A percentile compares a stretch with the other conserved stretches of the same genome.
Evolutionary conservation across 2,113 vertebrate genomes (phyloP).

Genomic region (Sula dactylatra): DNA sequence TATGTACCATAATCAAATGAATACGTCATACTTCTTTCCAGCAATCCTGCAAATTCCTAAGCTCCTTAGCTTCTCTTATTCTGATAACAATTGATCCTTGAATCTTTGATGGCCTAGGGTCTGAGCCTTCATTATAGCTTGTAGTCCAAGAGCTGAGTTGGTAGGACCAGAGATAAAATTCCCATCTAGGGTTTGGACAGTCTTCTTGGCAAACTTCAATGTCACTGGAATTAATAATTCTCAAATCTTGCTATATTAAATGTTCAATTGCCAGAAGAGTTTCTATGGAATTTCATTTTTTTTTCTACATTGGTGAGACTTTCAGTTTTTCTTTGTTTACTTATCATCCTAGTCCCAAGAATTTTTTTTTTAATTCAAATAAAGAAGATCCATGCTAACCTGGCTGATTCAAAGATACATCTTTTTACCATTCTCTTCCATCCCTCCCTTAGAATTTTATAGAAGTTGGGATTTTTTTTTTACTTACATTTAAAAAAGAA

Average conservation of each 20-base stretch:
- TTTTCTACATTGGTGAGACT: neutral
- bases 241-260: neutral
- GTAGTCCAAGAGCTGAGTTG: neutral
- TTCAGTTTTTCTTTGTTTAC: neutral
- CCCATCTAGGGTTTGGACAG: neutral
- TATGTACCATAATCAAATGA: neutral
- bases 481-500: neutral
- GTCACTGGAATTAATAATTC: neutral
- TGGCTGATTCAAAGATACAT: neutral
- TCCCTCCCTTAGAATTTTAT: neutral
- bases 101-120: neutral
- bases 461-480: neutral
- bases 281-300: neutral
- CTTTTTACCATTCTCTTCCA: neutral
- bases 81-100: neutral
- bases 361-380: neutral
- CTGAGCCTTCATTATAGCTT: neutral
- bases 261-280: neutral
- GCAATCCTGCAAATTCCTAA: neutral
- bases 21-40: neutral
- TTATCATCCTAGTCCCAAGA: neutral
- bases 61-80: neutral
- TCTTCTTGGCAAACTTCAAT: neutral
- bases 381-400: neutral
- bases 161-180: neutral